Percentiles rank a stretch among this genome's conserved stretches.
Conservation (phyloP, 2,888 invertebrate genomes). For the Epicampocera succincta region DNA sequence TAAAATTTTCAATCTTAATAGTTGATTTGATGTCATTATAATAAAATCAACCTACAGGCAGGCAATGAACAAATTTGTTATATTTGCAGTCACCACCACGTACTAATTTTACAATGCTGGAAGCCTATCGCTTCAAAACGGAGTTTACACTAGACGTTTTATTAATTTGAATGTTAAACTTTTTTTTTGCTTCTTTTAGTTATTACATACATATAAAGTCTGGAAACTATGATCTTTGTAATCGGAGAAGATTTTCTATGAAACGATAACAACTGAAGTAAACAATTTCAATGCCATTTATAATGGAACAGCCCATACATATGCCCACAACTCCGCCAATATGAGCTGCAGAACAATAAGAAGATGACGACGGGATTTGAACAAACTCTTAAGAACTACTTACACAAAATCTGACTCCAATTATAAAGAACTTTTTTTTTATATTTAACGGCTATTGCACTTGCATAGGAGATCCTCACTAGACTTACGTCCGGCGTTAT, state of each 20-base stretch:
- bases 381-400: conserved; percentile 59
- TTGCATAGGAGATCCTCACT: conserved; percentile 71
- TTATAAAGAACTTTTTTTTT: conserved; percentile 73
- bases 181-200: neutral
- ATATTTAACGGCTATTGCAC: conserved; percentile 70
- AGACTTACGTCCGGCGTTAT: conserved; percentile 63
- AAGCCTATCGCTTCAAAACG: no score
- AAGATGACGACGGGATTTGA: neutral
- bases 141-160: no score
- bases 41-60: no score
- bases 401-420: conserved; percentile 77
- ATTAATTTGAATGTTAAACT: neutral
- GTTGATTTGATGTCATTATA: no score
- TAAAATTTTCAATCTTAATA: no score
- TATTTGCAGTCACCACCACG: no score
- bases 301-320: conserved; percentile 78
- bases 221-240: conserved; percentile 17
- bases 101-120: no score
- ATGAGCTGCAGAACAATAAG: conserved; percentile 73
- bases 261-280: conserved; percentile 76
- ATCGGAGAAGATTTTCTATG: conserved; percentile 56
- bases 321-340: conserved; percentile 78
- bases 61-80: no score
- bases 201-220: neutral
- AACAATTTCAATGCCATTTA: conserved; percentile 77